phyloP scores from a whole-genome alignment of 1,140 invertebrate genomes.

The Heterodera carotae region DNA sequence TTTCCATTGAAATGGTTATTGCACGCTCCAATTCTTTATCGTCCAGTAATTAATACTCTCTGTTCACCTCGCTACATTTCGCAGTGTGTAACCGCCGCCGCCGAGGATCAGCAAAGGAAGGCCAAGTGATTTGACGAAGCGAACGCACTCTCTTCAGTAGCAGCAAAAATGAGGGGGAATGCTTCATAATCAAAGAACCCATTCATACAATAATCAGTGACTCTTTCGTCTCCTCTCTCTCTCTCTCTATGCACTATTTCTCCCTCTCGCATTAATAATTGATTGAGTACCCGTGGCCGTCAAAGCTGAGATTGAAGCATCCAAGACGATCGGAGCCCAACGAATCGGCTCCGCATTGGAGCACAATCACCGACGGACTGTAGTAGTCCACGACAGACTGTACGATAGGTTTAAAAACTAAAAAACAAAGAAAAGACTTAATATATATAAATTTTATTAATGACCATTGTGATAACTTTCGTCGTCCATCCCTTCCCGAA shows the following conservation, averaged over 20 bases:
- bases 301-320: constrained; percentile 83
- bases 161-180: constrained; percentile 50
- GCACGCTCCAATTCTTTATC: constrained; percentile 74
- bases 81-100: constrained; percentile 86
- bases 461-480: constrained; percentile 70
- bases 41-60: no score
- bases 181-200: no score
- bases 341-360: constrained; percentile 97
- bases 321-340: constrained; percentile 88
- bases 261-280: no score
- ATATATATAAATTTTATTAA: constrained; percentile 1
- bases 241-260: no score
- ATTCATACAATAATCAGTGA: no score
- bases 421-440: constrained; percentile 36
- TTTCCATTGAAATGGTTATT: neutral
- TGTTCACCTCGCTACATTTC: constrained; percentile 96
- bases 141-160: constrained; percentile 79
- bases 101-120: constrained; percentile 91
- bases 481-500: constrained; percentile 95
- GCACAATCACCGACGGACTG: constrained; percentile 90
- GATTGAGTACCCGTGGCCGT: constrained; percentile 83
- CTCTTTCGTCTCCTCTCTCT: neutral
- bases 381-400: constrained; percentile 89
- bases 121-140: constrained; percentile 89
- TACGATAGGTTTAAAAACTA: constrained; percentile 88